Evolutionary conservation across 1,140 invertebrate species (phyloP).

Genomic region (Tetramorium parvispinum): DNA sequence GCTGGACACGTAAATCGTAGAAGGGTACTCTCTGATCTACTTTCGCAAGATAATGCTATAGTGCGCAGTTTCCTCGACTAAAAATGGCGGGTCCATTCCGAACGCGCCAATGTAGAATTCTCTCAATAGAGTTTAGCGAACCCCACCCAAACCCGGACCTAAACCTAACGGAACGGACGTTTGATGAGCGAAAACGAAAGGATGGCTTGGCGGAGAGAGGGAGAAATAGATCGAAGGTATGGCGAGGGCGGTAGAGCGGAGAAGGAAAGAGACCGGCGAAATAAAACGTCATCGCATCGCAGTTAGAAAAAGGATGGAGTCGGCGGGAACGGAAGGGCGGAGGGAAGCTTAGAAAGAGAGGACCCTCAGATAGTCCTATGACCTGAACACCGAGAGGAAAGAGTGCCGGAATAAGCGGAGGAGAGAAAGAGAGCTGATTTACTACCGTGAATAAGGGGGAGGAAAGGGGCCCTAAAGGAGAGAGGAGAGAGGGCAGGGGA

Average conservation of each 20-base stretch:
- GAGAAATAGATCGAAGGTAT: background rate
- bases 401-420: background rate
- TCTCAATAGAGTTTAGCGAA: slow-evolving; percentile 11
- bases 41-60: background rate
- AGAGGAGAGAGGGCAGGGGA: background rate
- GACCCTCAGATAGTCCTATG: background rate
- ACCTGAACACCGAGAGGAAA: background rate
- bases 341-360: slow-evolving; percentile 8
- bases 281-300: slow-evolving; percentile 15
- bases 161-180: slow-evolving; percentile 33
- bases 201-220: background rate
- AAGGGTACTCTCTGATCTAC: background rate
- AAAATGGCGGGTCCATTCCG: slow-evolving; percentile 30
- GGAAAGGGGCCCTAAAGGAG: background rate
- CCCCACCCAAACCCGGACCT: background rate
- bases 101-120: background rate
- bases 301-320: background rate
- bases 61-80: background rate
- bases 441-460: slow-evolving; percentile 11
- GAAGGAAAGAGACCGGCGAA: background rate
- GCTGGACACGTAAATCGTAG: background rate
- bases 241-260: background rate
- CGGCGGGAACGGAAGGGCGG: background rate
- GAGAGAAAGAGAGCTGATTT: slow-evolving; percentile 60
- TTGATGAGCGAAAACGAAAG: slow-evolving; percentile 18